Base-by-base conservation (phyloP, 2,888 invertebrate genomes). In the Beris morrisii region DNA sequence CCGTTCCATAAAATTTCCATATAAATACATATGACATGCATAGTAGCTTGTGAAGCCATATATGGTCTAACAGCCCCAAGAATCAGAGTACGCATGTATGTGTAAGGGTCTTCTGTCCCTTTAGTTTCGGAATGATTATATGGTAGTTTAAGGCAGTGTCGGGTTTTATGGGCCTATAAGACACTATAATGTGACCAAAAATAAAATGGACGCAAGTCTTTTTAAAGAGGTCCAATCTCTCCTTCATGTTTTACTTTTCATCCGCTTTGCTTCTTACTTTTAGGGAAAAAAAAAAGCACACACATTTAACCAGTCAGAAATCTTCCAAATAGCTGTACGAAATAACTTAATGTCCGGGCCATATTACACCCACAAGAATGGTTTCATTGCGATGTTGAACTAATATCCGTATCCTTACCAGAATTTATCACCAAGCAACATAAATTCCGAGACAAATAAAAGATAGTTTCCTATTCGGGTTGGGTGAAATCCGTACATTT, bases 111-210 rank as follows among this genome's bases (percentile, higher is more conserved):
- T 22, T 38, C 61, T 38, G 38, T 50, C 52, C 61, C 61, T 61
- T 32, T 38, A 38, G 32, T 61, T 52, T 52, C 50, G 15, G 64
- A 54, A 64, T 64, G 54, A 54, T 54, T 64, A 13, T 64, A 54
- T 48, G 48, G 56, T 56, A 55, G 56, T 64, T 64, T 64, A 64
- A 64, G 64, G 56, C 55, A 48, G 54, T 64, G 55, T 64, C 38
- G 64, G 54, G 55, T 64, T 64, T 64, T 64, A 64, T 48, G 55
- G 46, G 44, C 64, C 32, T 45, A 64, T 64, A 64, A 64, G 64
- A 64, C 48, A 44, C 64, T 64, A 64, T 64, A 64, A 64, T 64
- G 64, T 64, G 64, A 64, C 64, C 64, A 32, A 64, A 48, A 55
- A 64, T 64, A 64, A 64, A 64, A 64, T 56, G 64, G 54, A 64